These are phyloP conservation scores for Acanthurus leucopareius DNA, from an alignment of 2,797 vertebrate species.

Conservation along the genomic window DNA sequence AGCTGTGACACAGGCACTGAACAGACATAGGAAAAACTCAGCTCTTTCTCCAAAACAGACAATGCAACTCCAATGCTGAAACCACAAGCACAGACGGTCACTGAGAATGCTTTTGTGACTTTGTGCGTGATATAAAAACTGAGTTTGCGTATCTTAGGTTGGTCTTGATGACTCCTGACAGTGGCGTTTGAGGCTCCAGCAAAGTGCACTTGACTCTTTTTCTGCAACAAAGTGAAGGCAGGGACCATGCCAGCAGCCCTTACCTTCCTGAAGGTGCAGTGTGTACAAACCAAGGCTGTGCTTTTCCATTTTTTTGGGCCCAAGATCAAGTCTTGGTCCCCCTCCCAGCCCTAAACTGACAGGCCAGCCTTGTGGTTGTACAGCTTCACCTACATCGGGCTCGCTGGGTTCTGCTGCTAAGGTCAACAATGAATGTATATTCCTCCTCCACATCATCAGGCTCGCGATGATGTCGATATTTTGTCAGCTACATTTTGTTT, in stretches of 20 bases:
- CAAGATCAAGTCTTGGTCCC: constrained; percentile 39
- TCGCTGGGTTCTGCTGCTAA: constrained; percentile 85
- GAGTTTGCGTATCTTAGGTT: constrained; percentile 16
- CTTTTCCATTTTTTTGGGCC: constrained; percentile 51
- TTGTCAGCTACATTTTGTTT: constrained; percentile 67
- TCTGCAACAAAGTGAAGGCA: constrained; percentile 73
- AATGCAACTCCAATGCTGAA: constrained; percentile 60
- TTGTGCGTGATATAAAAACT: constrained; percentile 25
- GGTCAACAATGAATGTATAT: constrained; percentile 93
- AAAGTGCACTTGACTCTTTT: constrained; percentile 80
- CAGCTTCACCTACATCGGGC: constrained; percentile 66
- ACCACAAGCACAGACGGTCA: constrained; percentile 63
- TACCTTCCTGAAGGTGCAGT: constrained; percentile 59
- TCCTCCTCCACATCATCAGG: constrained; percentile 81
- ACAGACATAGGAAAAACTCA: constrained; percentile 47
- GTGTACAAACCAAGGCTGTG: constrained; percentile 50
- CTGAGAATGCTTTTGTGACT: constrained; percentile 24
- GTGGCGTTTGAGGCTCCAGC: constrained; percentile 62
- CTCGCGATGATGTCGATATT: constrained; percentile 49
- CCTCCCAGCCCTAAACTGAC: constrained; percentile 5
- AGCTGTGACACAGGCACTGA: constrained; percentile 79
- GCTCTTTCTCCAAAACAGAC: constrained; percentile 52
- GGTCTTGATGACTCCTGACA: constrained; percentile 43
- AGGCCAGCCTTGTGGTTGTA: constrained; percentile 9
- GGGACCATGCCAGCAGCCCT: constrained; percentile 75